Evolutionary conservation across 1,140 invertebrate genomes (phyloP).

Genomic region (Sarcophaga peregrina): DNA sequence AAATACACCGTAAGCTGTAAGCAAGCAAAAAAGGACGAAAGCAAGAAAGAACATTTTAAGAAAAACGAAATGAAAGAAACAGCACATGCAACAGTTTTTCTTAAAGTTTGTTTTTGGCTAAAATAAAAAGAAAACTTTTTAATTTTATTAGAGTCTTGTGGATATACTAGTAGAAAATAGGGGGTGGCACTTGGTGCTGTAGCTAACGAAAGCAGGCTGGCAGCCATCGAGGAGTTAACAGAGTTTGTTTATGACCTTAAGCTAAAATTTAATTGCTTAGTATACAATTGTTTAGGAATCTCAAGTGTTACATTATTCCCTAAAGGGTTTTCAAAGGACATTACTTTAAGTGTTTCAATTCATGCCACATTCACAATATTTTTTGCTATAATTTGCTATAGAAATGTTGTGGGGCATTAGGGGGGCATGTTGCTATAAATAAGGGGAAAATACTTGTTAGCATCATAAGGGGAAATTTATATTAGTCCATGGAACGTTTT

Average conservation of each 20-base stretch:
- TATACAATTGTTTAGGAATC: constrained; percentile 40
- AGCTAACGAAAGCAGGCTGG: neutral
- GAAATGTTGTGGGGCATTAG: too few species aligned
- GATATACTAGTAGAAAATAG: neutral
- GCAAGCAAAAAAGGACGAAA: too few species aligned
- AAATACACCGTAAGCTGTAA: neutral
- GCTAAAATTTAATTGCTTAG: constrained; percentile 40
- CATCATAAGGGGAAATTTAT: neutral
- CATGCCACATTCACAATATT: neutral
- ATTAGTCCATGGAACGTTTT: too few species aligned
- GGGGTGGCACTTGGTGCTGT: neutral
- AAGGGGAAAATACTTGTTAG: neutral
- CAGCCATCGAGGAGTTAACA: neutral
- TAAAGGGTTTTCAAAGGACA: constrained; percentile 40
- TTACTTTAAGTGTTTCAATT: constrained; percentile 39
- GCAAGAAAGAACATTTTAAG: neutral
- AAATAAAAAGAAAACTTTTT: constrained; percentile 32
- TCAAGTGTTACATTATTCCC: constrained; percentile 42
- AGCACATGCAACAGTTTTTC: constrained; percentile 37
- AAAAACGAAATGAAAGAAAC: neutral
- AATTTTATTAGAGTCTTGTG: constrained; percentile 18
- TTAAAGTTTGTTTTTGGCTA: constrained; percentile 17
- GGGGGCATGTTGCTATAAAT: too few species aligned
- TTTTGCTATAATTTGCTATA: too few species aligned
- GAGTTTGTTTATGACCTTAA: constrained; percentile 7